phyloP scores from a whole-genome alignment of 1,140 invertebrate genomes.

The Heliconius eleuchia region DNA sequence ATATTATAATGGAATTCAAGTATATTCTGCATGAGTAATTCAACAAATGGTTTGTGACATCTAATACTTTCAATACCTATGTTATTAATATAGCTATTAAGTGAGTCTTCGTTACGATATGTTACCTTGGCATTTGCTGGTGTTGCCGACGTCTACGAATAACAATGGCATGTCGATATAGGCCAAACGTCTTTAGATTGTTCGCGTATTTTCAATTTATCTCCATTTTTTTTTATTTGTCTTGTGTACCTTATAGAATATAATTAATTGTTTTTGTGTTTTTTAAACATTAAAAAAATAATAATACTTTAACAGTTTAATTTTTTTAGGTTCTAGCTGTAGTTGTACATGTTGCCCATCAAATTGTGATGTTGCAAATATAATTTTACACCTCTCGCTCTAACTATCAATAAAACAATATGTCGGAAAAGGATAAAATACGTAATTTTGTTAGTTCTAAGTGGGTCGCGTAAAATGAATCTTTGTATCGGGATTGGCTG shows the following conservation, averaged over 20 bases:
- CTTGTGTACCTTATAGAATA: not conserved
- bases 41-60: conserved; percentile 5
- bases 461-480: conserved; percentile 53
- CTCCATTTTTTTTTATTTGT: not conserved
- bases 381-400: not conserved
- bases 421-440: conserved; percentile 42
- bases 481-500: conserved; percentile 58
- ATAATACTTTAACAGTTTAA: no score
- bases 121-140: conserved; percentile 34
- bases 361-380: not conserved
- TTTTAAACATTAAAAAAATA: no score
- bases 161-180: conserved; percentile 30
- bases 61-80: not conserved
- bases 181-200: conserved; percentile 10
- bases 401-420: not conserved
- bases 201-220: not conserved
- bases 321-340: no score
- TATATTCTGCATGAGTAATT: not conserved
- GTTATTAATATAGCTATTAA: conserved; percentile 6
- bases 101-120: conserved; percentile 11
- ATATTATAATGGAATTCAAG: not conserved
- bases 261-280: not conserved
- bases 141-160: conserved; percentile 7
- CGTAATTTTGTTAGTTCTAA: conserved; percentile 57
- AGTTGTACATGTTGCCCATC: no score